A percentile compares a stretch with the other conserved stretches of the same genome.
Conservation (phyloP, 2,888 invertebrate genomes). For the Enchytraeus crypticus region DNA sequence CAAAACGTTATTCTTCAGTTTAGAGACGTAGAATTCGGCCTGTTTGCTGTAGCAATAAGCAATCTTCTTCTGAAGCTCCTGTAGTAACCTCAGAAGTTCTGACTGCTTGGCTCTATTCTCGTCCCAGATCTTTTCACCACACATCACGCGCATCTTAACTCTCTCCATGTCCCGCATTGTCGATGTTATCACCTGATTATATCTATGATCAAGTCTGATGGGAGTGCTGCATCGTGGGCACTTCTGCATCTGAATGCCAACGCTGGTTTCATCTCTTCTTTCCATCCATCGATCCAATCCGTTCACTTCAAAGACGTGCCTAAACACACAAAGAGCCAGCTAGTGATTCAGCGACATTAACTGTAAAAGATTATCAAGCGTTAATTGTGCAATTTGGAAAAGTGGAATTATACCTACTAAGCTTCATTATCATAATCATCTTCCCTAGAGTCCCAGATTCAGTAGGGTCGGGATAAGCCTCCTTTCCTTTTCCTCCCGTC, state of each 20-base stretch:
- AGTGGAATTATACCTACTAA: too few relatives aligned
- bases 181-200: conserved; percentile 53
- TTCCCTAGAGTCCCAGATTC: too few relatives aligned
- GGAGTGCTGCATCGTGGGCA: conserved; percentile 59
- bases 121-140: neutral
- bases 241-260: conserved; percentile 34
- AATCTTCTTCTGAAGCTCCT: neutral
- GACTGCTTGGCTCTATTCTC: neutral
- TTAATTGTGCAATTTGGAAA: too few relatives aligned
- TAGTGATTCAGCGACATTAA: too few relatives aligned
- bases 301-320: conserved; percentile 43
- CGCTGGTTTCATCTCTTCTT: conserved; percentile 9
- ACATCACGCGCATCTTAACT: conserved; percentile 31
- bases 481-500: too few relatives aligned
- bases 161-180: conserved; percentile 43
- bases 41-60: neutral
- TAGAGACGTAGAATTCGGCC: neutral
- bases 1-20: neutral
- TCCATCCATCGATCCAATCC: conserved; percentile 44
- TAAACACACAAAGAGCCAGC: too few relatives aligned
- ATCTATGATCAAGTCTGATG: conserved; percentile 56
- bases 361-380: too few relatives aligned
- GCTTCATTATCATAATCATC: too few relatives aligned
- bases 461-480: too few relatives aligned
- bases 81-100: neutral